Evolutionary conservation across 1,140 invertebrate genomes (phyloP).

Genomic region (Sarcophaga bullata): DNA sequence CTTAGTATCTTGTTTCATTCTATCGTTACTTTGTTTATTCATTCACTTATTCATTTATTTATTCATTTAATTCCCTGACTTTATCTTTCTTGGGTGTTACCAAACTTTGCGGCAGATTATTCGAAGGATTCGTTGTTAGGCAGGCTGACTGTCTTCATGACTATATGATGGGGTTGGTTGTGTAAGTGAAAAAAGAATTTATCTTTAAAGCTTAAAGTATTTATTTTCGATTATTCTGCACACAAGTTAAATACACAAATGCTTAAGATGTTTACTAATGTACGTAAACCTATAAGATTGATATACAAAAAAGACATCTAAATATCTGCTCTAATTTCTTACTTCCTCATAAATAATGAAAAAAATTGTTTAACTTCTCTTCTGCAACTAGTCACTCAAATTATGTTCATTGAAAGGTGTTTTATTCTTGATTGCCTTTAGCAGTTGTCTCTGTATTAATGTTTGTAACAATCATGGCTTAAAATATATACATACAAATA

Average conservation of each 20-base stretch:
- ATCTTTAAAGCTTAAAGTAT: slow-evolving; percentile 35
- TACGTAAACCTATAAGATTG: background rate
- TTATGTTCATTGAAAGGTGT: background rate
- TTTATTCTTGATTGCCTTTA: background rate
- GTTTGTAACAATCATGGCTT: background rate
- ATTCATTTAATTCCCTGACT: slow-evolving; percentile 6
- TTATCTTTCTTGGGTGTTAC: slow-evolving; percentile 21
- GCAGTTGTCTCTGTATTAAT: too few relatives aligned
- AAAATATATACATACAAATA: too few relatives aligned
- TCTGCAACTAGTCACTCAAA: background rate
- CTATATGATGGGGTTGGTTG: background rate
- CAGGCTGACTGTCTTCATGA: background rate
- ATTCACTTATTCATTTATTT: background rate
- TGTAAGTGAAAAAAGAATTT: background rate
- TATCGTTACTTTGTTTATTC: background rate
- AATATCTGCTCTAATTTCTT: background rate
- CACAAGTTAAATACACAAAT: slow-evolving; percentile 21
- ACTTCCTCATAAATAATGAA: too few relatives aligned
- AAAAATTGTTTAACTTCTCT: too few relatives aligned
- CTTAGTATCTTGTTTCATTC: background rate
- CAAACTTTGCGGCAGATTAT: background rate
- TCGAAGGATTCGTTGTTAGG: background rate
- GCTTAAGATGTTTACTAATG: slow-evolving; percentile 24
- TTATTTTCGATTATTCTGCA: slow-evolving; percentile 27
- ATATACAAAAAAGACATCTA: background rate